Evolutionary conservation across 53 echinoderm and acorn worm genomes (phyloP), one percentile per base, ranked within the genome.

Genomic region (Zoroaster sp.): DNA sequence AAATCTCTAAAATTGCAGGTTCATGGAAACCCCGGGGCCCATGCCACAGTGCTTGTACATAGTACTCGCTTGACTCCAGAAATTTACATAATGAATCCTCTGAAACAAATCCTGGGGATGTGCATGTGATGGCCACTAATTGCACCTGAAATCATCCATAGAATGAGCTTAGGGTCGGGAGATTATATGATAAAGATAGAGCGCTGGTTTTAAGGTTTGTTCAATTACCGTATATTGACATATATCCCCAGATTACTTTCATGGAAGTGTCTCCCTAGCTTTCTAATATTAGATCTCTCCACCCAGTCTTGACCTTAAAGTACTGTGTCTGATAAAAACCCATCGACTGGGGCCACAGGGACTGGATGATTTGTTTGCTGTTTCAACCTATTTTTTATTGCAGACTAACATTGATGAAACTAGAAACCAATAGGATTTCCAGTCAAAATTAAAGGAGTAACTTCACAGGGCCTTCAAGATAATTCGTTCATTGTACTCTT

Each of bases 151-250:
- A 21, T 25, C 40, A 74, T 14, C 76, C 49, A 31, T 28, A 32
- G 51, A 51, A 76, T 41, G 17, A 49, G 18, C 51, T 10, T 34
- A 47, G 76, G 76, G 46, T 47, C 41, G 32, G 31, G 32, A 31
- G 40, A 78, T 78, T 53, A 59, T 38, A 54, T 21, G 78, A 78
- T 78, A 55, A 78, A 37, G 13, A 25, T 10, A 37, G 23, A 41
- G 28, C 66, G 43, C 4, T 59, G 31, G 81, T 42, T 66, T 81
- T 66, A 81, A 44, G 81, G 66, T 81, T 81, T 40, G 35, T 66
- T 81, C 67, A 81, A 81, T 81, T 81, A 81, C 65, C 12, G 81
- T 28, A 21, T 66, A 81, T 41, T 81, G 81, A 81, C 81, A 66
- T 81, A 81, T 67, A 43, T 73, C 43, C 81, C 7, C 20, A 35